These are phyloP conservation scores for Clarias gariepinus DNA, from an alignment of 2,113 vertebrate species.

Conservation along the genomic window DNA sequence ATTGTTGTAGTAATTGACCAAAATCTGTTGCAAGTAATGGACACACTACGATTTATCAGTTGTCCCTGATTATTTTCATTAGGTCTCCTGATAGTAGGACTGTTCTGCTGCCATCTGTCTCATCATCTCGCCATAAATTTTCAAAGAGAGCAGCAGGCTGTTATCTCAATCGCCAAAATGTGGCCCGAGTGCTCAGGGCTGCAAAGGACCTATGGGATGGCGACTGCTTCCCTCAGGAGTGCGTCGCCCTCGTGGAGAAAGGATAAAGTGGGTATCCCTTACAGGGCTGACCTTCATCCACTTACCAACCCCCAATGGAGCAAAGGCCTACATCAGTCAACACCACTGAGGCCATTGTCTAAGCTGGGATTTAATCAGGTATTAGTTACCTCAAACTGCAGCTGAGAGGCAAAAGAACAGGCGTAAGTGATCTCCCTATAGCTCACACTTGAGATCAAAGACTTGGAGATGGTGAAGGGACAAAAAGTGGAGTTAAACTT, in stretches of 20 bases:
- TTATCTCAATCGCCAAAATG: conserved; percentile 68
- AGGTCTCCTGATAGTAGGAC: conserved; percentile 41
- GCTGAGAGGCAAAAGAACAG: conserved; percentile 62
- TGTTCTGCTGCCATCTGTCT: conserved; percentile 51
- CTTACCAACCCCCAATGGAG: conserved; percentile 79
- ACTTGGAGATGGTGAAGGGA: conserved; percentile 4
- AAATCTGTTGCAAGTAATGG: conserved; percentile 9
- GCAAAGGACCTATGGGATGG: conserved; percentile 81
- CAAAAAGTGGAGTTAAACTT: conserved; percentile 33
- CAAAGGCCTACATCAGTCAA: conserved; percentile 89
- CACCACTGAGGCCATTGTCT: conserved; percentile 84
- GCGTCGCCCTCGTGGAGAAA: conserved; percentile 88
- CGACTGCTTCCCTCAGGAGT: conserved; percentile 86
- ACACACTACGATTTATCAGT: conserved; percentile 31
- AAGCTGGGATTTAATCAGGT: conserved; percentile 91
- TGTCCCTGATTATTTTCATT: conserved; percentile 48
- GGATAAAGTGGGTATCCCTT: conserved; percentile 98
- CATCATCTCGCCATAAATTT: conserved; percentile 41
- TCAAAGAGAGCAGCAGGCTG: conserved; percentile 54
- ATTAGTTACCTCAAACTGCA: conserved; percentile 82
- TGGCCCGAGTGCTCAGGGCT: conserved; percentile 67
- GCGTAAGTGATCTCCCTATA: conserved; percentile 52
- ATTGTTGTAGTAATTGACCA: conserved; percentile 29
- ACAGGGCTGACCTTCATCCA: conserved; percentile 93
- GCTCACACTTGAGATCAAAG: conserved; percentile 54